Percentiles rank a stretch among this genome's conserved stretches.
Conservation (phyloP, 53 echinoderm and acorn worm genomes). For the Actinopyga echinites region DNA sequence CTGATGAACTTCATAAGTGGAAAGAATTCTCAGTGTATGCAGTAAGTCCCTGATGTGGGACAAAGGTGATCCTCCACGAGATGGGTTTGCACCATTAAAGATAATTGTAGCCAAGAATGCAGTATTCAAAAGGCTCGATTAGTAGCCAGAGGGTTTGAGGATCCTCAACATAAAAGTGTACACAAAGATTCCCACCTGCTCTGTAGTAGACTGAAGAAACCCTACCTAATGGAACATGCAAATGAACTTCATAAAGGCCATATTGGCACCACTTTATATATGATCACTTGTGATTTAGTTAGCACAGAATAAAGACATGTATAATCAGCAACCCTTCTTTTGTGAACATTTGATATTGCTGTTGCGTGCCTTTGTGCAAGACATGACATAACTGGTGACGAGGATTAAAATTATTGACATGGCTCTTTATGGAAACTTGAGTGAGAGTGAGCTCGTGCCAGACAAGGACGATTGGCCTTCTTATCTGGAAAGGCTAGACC, state of each 20-base stretch:
- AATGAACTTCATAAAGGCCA: no score
- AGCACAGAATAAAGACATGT: no score
- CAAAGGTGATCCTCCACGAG: slow-evolving; percentile 4
- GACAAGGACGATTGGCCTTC: no score
- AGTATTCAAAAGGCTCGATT: background rate
- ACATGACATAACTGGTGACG: background rate
- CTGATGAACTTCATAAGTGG: slow-evolving; percentile 7
- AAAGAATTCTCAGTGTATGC: slow-evolving; percentile 5
- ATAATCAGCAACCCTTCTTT: background rate
- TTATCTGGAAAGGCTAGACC: background rate
- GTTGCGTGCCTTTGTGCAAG: background rate
- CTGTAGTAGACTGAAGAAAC: no score
- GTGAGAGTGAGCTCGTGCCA: no score
- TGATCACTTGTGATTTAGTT: no score
- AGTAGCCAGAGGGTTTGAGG: background rate
- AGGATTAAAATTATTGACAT: background rate
- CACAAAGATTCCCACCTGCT: slow-evolving; percentile 1
- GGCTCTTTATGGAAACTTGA: no score
- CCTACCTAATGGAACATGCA: no score
- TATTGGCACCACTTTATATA: no score
- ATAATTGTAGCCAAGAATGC: background rate
- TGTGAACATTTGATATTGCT: background rate
- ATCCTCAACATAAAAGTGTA: background rate
- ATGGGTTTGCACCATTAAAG: slow-evolving; percentile 3
- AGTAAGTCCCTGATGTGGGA: slow-evolving; percentile 10